A percentile compares a stretch with the other conserved stretches of the same genome.
phyloP scores from a whole-genome alignment of 2,797 vertebrate species.

The Microhierax caerulescens region DNA sequence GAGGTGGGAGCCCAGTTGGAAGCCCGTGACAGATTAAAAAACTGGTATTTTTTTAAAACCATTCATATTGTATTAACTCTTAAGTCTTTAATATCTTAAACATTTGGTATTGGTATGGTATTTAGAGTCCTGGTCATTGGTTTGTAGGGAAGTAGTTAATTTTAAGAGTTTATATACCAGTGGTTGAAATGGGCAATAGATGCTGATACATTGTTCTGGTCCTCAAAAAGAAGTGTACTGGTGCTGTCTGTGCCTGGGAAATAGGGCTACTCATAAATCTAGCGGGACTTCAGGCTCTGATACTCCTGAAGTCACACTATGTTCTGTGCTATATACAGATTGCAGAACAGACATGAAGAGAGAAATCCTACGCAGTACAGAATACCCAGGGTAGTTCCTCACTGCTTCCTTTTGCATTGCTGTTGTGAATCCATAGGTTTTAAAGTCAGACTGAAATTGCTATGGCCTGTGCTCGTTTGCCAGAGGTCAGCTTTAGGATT shows the following conservation, averaged over 20 bases:
- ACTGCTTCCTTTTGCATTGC: background rate
- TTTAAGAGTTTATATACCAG: background rate
- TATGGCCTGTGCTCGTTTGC: background rate
- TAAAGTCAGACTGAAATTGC: background rate
- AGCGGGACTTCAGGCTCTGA: background rate
- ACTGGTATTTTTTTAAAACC: constrained; percentile 83
- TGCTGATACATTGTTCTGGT: background rate
- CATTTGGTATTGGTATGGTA: constrained; percentile 27
- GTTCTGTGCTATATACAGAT: background rate
- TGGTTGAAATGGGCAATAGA: background rate
- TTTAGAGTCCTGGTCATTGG: background rate
- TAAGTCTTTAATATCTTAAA: constrained; percentile 56
- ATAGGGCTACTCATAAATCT: background rate
- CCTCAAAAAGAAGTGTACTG: background rate
- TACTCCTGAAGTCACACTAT: background rate
- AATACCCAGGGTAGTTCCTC: background rate
- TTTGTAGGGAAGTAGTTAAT: constrained; percentile 32
- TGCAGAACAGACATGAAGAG: background rate
- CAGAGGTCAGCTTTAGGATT: background rate
- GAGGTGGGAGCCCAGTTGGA: constrained; percentile 95
- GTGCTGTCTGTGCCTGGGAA: background rate
- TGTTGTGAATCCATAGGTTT: background rate
- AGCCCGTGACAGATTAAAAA: constrained; percentile 94
- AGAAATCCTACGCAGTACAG: background rate
- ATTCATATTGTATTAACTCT: constrained; percentile 65